Base-by-base conservation (phyloP, 92 coral and sea anemone genomes). In the Epizoanthus scotinus region DNA sequence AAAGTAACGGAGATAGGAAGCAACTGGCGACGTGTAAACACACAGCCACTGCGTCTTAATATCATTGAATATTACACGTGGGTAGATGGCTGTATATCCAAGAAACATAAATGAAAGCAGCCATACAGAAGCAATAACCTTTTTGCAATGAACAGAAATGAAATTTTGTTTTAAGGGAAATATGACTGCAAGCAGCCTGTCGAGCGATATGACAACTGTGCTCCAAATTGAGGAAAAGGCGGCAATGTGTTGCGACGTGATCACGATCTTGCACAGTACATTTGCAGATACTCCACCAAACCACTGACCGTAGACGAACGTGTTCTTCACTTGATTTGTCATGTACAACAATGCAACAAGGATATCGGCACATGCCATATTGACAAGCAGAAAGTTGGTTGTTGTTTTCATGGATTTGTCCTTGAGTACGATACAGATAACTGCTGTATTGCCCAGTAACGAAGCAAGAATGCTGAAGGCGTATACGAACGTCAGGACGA, bases 281-380 rank as follows among this genome's bases (percentile, higher is more conserved):
- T 3, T 53, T 17, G 7, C 71, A 66, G 40, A 7, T 17, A 36
- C 12, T 7, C 71, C 71, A 29, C 71, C 71, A 66, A 66, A 66
- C 71, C 71, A 66, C 71, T 66, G 19, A 10, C 6, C 71, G 13
- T 66, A 66, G 3, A 66, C 0, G 40, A 34, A 66, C 26, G 20
- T 3, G 22, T 5, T 18, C 71, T 34, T 17, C 22, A 66, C 6
- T 22, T 66, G 53, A 24, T 66, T 66, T 2, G 71, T 22, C 71
- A 66, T 36, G 52, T 17, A 66, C 2, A 66, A 8, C 22, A 66
- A 7, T 34, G 71, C 71, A 14, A 66, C 71, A 52, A 66, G 12
- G 53, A 66, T 1, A 13, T 66, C 71, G 21, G 71, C 22, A 66
- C 71, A 66, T 24, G 71, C 53, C 71, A 66, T 66, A 27, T 66